Evolutionary conservation across 2,113 vertebrate genomes (phyloP), one percentile per base, ranked within the genome.

Genomic region (Bolborhynchus lineola): DNA sequence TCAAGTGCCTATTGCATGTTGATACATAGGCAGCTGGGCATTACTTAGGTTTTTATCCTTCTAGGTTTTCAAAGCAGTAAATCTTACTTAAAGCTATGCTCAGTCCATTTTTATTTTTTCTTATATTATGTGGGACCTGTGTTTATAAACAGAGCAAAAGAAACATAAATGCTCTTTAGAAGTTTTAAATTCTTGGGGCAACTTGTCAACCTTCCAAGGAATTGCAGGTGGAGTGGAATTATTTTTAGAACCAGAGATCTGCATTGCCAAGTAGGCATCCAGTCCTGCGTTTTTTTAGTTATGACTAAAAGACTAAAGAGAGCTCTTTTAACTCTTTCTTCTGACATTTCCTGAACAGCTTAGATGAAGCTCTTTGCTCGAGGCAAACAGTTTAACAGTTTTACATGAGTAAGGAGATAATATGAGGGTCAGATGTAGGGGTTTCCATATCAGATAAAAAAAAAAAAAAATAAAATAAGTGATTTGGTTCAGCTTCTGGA

Each of bases 1-100:
- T 29, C 12, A 33, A 10, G 33, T 53, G 13, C 16, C 47, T 85
- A 39, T 62, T 91, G n/a, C 11, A 11, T 0, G 0, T 57, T 62
- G 0, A 0, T 35, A 1, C 20, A 2, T 6, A 52, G 41, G 39
- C 13, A 60, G 8, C 31, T 74, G 37, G 39, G 11, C 4, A 0
- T 31, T 80, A 14, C 59, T 62, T 80, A 39, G 13, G 49, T 18
- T 83, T 65, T 92, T 47, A 7, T 25, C 20, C 12, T 63, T 57
- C 24, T 11, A 19, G 9, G 13, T 44, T 72, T 89, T 37, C 26
- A 72, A 57, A 80, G 53, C 29, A 80, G 39, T 62, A 77, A 26
- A 69, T 33, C 44, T 86, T 50, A 55, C 28, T 42, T 65, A 62
- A 70, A 81, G 49, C 49, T 85, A 1, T 52, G 10, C 31, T 44